Conservation (phyloP, 2,113 vertebrate species). For the Mystacornis crossleyi region DNA sequence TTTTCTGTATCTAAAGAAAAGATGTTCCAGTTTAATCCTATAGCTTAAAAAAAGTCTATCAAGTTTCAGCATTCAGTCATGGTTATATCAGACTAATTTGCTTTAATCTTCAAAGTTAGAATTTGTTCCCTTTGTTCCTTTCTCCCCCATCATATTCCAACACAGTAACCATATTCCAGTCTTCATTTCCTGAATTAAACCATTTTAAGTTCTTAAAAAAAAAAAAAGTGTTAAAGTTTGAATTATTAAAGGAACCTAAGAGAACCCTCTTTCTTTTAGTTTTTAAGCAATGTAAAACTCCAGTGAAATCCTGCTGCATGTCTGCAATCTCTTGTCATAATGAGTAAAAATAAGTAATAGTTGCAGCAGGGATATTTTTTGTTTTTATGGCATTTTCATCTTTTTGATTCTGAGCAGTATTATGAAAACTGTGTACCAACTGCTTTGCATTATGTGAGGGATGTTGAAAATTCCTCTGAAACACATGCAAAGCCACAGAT, state of each 20-base stretch:
- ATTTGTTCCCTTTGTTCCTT: not conserved
- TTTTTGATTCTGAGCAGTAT: not conserved
- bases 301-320: not conserved
- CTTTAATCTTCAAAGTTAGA: not conserved
- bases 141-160: not conserved
- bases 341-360: not conserved
- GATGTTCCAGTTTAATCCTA: not conserved
- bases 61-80: not conserved
- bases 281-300: not conserved
- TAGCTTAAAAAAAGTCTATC: accelerated
- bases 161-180: not conserved
- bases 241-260: not conserved
- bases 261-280: not conserved
- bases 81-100: not conserved
- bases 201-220: not conserved
- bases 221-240: not conserved
- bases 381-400: not conserved
- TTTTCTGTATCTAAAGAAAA: not conserved
- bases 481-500: not conserved
- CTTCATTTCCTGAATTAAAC: not conserved
- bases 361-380: not conserved
- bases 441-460: not conserved
- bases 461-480: not conserved
- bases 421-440: not conserved
- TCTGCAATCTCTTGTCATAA: not conserved